Percentiles rank a stretch among this genome's conserved stretches.
Conservation (phyloP, 1,140 invertebrate species). For the Ctenoplectra terminalis region DNA sequence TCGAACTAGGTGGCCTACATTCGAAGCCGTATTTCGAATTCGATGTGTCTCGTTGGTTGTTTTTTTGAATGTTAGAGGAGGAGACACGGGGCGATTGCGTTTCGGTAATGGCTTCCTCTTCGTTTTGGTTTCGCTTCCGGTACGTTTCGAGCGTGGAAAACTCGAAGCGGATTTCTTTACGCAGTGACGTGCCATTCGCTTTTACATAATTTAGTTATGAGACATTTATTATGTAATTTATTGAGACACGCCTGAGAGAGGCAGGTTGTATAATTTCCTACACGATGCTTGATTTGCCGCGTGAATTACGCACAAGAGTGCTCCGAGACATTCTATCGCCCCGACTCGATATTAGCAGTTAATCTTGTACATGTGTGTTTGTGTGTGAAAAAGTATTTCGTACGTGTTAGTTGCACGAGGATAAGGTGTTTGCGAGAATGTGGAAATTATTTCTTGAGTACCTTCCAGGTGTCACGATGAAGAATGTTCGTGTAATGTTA, state of each 20-base stretch:
- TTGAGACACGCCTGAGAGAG: conserved; percentile 40
- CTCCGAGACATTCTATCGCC: conserved; percentile 18
- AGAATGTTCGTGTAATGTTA: too few species aligned
- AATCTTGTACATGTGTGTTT: not conserved
- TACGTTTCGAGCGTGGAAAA: not conserved
- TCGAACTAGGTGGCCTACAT: conserved; percentile 10
- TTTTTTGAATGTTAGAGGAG: not conserved
- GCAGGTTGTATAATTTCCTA: conserved; percentile 16
- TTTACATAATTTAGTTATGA: conserved; percentile 48
- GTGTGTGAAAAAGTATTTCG: too few species aligned
- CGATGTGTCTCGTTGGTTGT: not conserved
- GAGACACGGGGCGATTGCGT: not conserved
- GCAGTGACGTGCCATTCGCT: conserved; percentile 19
- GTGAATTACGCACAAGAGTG: conserved; percentile 21
- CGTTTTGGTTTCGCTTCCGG: not conserved
- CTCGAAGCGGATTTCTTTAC: too few species aligned
- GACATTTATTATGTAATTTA: conserved; percentile 51
- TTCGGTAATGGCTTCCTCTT: not conserved
- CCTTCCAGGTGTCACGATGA: not conserved
- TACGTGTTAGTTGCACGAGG: not conserved
- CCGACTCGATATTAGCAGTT: not conserved
- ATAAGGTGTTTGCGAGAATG: not conserved
- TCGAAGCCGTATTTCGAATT: not conserved
- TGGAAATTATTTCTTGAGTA: not conserved
- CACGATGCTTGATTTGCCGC: conserved; percentile 26